Evolutionary conservation across 2,888 invertebrate genomes (phyloP).

Genomic region (Matsumyia berberina): DNA sequence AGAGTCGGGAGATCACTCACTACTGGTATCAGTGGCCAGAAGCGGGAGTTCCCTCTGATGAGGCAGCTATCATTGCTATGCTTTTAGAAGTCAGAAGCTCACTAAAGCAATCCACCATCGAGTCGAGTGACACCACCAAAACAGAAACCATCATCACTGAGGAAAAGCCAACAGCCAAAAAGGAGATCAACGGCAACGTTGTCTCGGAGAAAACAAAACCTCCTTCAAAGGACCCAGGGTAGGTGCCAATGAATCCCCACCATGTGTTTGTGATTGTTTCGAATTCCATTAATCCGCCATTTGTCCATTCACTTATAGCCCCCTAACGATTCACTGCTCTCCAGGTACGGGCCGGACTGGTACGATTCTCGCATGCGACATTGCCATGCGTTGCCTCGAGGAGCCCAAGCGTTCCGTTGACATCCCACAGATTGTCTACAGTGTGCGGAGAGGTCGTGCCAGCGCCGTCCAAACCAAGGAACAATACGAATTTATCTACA

Average conservation of each 20-base stretch:
- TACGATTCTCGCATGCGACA: conserved; percentile 93
- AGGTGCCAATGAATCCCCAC: conserved; percentile 78
- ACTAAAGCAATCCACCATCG: conserved; percentile 82
- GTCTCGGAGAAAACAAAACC: conserved; percentile 78
- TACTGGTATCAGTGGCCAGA: conserved; percentile 97
- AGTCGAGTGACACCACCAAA: conserved; percentile 81
- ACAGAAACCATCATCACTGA: conserved; percentile 47
- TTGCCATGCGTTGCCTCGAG: conserved; percentile 94
- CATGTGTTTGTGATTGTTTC: conserved; percentile 78
- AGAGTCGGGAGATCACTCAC: conserved; percentile 94
- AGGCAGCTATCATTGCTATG: conserved; percentile 93
- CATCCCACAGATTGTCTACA: conserved; percentile 93
- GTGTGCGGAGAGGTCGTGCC: conserved; percentile 93
- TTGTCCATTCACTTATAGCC: conserved; percentile 84
- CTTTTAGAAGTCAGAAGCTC: conserved; percentile 91
- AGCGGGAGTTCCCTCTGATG: conserved; percentile 93
- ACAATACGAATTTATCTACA: conserved; percentile 96
- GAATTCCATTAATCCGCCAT: conserved; percentile 67
- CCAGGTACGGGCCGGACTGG: conserved; percentile 96
- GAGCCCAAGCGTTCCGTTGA: conserved; percentile 90
- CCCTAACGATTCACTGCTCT: conserved; percentile 93
- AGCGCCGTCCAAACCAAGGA: conserved; percentile 95
- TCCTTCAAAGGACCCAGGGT: conserved; percentile 82
- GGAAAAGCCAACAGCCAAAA: conserved; percentile 66
- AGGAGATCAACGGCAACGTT: conserved; percentile 81